Conservation (phyloP, 2,888 invertebrate genomes). For the Meteorus cinctellus region DNA sequence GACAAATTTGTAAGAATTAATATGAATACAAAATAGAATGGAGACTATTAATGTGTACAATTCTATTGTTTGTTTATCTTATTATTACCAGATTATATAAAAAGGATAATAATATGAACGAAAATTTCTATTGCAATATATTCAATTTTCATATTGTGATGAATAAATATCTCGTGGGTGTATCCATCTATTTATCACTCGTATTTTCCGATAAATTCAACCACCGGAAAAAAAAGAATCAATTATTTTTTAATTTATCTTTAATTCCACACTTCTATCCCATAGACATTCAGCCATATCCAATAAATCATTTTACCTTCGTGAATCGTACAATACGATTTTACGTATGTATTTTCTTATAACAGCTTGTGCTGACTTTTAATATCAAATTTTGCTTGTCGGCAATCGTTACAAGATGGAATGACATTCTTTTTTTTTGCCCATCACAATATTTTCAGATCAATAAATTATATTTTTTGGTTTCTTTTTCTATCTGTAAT, state of each 20-base stretch:
- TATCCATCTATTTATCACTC: background rate
- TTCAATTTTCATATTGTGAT: background rate
- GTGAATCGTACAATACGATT: background rate
- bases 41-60: background rate
- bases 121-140: background rate
- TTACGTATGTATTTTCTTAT: background rate
- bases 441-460: background rate
- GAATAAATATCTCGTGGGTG: background rate
- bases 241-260: slow-evolving; percentile 10
- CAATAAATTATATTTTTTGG: background rate
- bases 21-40: background rate
- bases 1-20: background rate
- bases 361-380: slow-evolving; percentile 4
- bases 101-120: background rate
- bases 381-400: background rate
- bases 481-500: slow-evolving; percentile 43
- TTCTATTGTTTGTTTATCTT: background rate
- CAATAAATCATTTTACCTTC: background rate
- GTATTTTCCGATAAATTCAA: background rate
- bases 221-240: background rate
- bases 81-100: background rate
- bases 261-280: background rate
- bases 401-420: background rate
- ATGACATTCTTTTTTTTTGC: background rate
- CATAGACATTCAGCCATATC: background rate